Base-by-base conservation (phyloP, 2,113 vertebrate genomes). In the Zosterops japonicus region DNA sequence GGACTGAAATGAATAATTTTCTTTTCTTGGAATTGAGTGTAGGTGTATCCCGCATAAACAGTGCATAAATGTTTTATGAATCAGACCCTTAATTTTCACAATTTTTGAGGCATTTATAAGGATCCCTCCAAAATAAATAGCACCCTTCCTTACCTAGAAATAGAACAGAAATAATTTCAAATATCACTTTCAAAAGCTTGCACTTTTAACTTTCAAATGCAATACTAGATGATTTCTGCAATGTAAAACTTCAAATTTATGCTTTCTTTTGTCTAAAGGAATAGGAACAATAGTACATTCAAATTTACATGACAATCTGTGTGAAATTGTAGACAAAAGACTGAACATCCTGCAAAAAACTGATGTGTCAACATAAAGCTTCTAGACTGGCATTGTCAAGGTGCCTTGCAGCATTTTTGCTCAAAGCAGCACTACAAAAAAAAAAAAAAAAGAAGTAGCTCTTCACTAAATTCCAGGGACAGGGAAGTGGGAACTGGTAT, bases 71-170 rank as follows among this genome's bases (percentile, higher is more conserved):
- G 24, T 94, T 95, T 96, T 80, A 94, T 63, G 82, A 95, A 94
- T 94, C 65, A 94, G 79, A 89, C 46, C 63, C 49, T 91, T 96
- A 91, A 93, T 68, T 47, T 88, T 94, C 75, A 96, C 50, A 91
- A 78, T 70, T 88, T 86, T 52, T 90, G 81, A 96, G 72, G 59
- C 47, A 56, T 90, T 96, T 56, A 46, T 77, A 87, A 61, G 50
- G 27, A 82, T 36, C 36, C 60, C 47, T 89, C 56, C 11, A 63
- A 91, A 74, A 94, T 0, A 2, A 94, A 91, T 53, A 92, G 47
- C 70, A 94, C 29, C 71, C 94, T 83, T 93, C 91, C 28, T 72
- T 19, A 49, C 12, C 33, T 68, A 65, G n/a, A 87, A 96, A 89
- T 41, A 82, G 67, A 95, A 71, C 17, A 87, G 19, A 79, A 92